Evolutionary conservation across 2,888 invertebrate species (phyloP), one percentile per base, ranked within the genome.

Genomic region (Poecilus cupreus): DNA sequence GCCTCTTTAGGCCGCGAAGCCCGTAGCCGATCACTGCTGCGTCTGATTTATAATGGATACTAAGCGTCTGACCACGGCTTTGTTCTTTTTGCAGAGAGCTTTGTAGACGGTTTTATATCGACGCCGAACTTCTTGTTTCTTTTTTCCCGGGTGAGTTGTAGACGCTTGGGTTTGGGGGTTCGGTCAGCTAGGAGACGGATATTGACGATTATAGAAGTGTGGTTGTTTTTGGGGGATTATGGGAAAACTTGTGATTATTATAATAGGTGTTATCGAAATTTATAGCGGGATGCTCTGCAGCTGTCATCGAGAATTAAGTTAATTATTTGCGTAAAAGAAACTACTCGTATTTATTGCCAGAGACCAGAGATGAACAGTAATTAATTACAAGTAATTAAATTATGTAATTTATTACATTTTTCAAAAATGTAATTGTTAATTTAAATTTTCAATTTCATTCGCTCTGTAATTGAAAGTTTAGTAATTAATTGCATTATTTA

Each of bases 101-200:
- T 75, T 75, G 75, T 75, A 75, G 75, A 75, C 75, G 32, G 24
- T 75, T 75, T 75, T 51, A 75, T 75, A n/a, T n/a, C 49, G 75
- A 13, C 26, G 32, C 1, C 39, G 43, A 72, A 4, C 20, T 8
- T 32, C 32, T 18, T 16, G 39, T 43, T 22, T 24, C 43, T 72
- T 72, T 39, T 22, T 46, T 72, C 11, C 46, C 18, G 32, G 4
- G 32, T 32, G 32, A 32, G 32, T 3, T 32, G 32, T 32, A 8
- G 32, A 32, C n/a, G n/a, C n/a, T n/a, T n/a, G 1, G 5, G 5
- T 32, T 8, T 32, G 32, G 4, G n/a, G 43, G n/a, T n/a, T n/a
- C n/a, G n/a, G n/a, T n/a, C n/a, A n/a, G n/a, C n/a, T n/a, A 43
- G 43, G 13, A 43, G n/a, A 11, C 6, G 16, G 16, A 43, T 4